Base-by-base conservation (phyloP, 2,888 invertebrate species). In the Antitype chi region DNA sequence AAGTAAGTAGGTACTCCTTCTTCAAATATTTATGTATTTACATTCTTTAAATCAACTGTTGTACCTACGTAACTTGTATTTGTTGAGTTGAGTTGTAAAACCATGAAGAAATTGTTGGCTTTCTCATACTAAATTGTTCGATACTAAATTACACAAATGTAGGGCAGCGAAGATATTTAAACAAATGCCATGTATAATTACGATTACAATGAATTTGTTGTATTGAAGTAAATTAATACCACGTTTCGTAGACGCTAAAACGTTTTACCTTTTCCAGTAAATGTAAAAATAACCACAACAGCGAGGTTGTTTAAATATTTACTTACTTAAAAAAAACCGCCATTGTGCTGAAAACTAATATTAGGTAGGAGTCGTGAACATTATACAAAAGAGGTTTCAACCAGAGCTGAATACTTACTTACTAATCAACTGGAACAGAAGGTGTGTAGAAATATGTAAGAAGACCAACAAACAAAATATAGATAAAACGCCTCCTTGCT, bases 1-100 rank as follows among this genome's bases (percentile, higher is more conserved):
- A 28, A 20, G 28, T n/a, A n/a, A n/a, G n/a, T n/a, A n/a, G n/a
- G n/a, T 69, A 17, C 17, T 55, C 8, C 11, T 17, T 75, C 49
- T 76, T 78, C n/a, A 84, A 81, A 84, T 74, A 84, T 84, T 78
- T 52, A 70, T n/a, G n/a, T n/a, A n/a, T 70, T 68, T 60, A 74
- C 25, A 73, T 74, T 84, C 70, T 71, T 74, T 63, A 74, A 60
- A 70, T 74, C 59, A 68, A 70, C 70, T 81, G 78, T 73, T 70
- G 78, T 63, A 84, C 67, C 81, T 74, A 74, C 59, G n/a, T n/a
- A n/a, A n/a, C n/a, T n/a, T n/a, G n/a, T n/a, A n/a, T n/a, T n/a
- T n/a, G n/a, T n/a, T n/a, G n/a, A n/a, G n/a, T n/a, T n/a, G n/a
- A n/a, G n/a, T n/a, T n/a, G n/a, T n/a, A n/a, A n/a, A 52, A 49